Evolutionary conservation across 2,113 vertebrate genomes (phyloP), one percentile per base, ranked within the genome.

Genomic region (Platysteira castanea): DNA sequence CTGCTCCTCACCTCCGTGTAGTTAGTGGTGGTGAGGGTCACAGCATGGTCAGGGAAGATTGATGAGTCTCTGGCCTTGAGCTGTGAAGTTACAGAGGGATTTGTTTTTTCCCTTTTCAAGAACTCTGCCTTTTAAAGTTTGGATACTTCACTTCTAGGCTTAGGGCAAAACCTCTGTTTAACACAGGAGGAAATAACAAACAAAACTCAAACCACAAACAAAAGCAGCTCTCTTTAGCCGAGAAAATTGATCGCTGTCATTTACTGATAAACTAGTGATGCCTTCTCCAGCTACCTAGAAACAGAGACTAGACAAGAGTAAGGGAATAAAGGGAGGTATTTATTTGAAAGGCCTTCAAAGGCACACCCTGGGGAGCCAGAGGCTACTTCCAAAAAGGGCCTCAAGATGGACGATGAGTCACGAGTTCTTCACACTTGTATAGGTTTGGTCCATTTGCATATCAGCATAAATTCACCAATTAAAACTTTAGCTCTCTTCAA

Each of bases 211-310:
- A 56, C 9, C 22, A 46, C 18, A 46, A 47, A 56, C 11, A 17
- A 21, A 2, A 3, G 5, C 10, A 30, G 16, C 17, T 60, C 30
- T 47, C 13, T 89, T 63, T 71, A 47, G 30, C 37, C 22, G 60
- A 44, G 37, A 52, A 85, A 73, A 56, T 28, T 13, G 24, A 30
- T 75, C 1, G 0, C 24, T 65, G 0, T 31, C 11, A 15, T 28
- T 56, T 60, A 18, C 41, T 68, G 13, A n/a, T 30, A 49, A 44
- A 33, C 39, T 23, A n/a, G n/a, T n/a, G n/a, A n/a, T n/a, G n/a
- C n/a, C n/a, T n/a, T n/a, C n/a, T n/a, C n/a, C n/a, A n/a, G n/a
- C n/a, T n/a, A n/a, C n/a, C n/a, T n/a, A n/a, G n/a, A n/a, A n/a
- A n/a, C n/a, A n/a, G n/a, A n/a, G n/a, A n/a, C n/a, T n/a, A n/a